Base-by-base conservation (phyloP, 1,140 invertebrate genomes). In the Globodera rostochiensis region DNA sequence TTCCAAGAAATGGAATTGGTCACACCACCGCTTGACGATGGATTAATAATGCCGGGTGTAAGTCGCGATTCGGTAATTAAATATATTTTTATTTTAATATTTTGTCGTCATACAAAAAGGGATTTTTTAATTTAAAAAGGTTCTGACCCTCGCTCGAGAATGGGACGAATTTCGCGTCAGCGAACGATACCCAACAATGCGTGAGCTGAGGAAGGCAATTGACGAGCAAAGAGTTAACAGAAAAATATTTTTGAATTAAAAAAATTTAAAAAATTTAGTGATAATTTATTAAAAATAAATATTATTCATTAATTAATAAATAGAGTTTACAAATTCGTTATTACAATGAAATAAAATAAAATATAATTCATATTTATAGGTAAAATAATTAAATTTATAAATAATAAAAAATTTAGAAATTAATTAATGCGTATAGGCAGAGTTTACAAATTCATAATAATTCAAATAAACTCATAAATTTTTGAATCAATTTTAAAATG, bases 11-110 rank as follows among this genome's bases (percentile, higher is more conserved):
- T 93, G 91, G 95, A 97, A 91, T 90, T 99, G 83, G 92, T 95
- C 13, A 98, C 97, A 25, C 95, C 96, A n/a, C 95, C 95, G 21
- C 90, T 98, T 53, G 86, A 91, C 83, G 93, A 90, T 80, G 90
- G 90, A 13, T 79, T 91, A n/a, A 97, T 97, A 86, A 91, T 99
- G 84, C 97, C 97, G 25, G 97, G 97, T 80, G 93, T 99, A 57
- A 97, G 94, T 0, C 92, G 97, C 77, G 93, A 93, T 83, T 96
- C 95, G 50, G 93, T 36, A 19, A 71, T 25, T 13, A 71, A 71
- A 45, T 69, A 45, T 53, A 53, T 13, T 9, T 53, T 9, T 3
- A 53, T 53, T 53, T 13, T 0, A 53, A 53, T 53, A 53, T 13
- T 53, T 53, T 53, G 8, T 53, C 8, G 13, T 53, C 50, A 9